Percentiles rank a stretch among this genome's conserved stretches.
These are phyloP conservation scores for Spea hammondii DNA, from an alignment of 2,797 vertebrate species.

Conservation along the genomic window DNA sequence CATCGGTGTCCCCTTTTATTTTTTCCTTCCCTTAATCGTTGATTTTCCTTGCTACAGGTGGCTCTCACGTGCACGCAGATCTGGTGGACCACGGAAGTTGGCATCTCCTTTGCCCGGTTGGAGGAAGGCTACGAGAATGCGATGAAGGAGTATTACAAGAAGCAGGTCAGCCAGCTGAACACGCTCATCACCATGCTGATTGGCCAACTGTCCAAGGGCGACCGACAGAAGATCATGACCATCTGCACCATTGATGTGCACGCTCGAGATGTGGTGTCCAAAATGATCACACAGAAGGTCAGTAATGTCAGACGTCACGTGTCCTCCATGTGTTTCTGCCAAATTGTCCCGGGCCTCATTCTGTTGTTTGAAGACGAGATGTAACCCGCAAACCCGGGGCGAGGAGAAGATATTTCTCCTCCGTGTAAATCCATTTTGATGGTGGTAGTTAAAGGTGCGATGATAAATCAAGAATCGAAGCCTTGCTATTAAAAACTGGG, in stretches of 20 bases:
- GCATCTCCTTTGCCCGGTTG: conserved; percentile 82
- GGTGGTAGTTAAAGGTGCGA: no score
- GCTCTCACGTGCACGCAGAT: conserved; percentile 90
- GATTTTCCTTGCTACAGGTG: conserved; percentile 68
- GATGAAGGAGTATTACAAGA: conserved; percentile 91
- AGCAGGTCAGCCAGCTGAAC: conserved; percentile 87
- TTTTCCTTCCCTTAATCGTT: background rate
- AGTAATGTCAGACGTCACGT: background rate
- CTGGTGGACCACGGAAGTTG: conserved; percentile 92
- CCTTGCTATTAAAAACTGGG: no score
- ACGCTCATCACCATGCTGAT: conserved; percentile 88
- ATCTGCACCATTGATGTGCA: conserved; percentile 96
- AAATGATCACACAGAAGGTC: conserved; percentile 90
- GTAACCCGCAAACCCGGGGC: no score
- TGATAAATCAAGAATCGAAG: no score
- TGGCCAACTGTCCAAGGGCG: conserved; percentile 83
- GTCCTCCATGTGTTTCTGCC: no score
- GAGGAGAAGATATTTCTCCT: no score
- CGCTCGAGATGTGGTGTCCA: conserved; percentile 90
- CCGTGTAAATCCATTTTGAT: no score
- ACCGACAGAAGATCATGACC: conserved; percentile 95
- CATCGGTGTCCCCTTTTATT: background rate
- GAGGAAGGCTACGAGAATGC: conserved; percentile 90
- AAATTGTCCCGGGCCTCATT: no score
- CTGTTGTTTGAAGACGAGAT: no score